These are phyloP conservation scores for Henricia sp. DNA, from an alignment of 53 echinoderm and acorn worm genomes.

Conservation along the genomic window DNA sequence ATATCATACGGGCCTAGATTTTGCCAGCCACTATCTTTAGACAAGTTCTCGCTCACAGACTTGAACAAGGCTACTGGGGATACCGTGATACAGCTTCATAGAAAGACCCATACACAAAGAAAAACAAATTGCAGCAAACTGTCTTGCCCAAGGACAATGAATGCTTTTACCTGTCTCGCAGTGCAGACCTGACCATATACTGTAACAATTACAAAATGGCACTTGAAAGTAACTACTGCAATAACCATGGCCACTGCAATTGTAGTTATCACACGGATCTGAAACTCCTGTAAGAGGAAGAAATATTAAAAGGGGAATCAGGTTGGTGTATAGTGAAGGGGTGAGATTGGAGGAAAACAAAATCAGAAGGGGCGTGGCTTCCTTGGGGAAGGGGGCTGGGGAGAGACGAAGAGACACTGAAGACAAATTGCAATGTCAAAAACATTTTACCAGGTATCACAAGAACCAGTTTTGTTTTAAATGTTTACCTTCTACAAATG, in stretches of 20 bases:
- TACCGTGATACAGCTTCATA: too few relatives aligned
- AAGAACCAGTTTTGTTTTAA: too few relatives aligned
- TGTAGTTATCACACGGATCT: background rate
- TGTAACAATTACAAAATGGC: background rate
- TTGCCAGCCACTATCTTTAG: too few relatives aligned
- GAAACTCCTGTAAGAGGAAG: background rate
- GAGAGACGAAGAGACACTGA: background rate
- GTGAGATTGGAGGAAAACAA: background rate
- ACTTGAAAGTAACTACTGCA: background rate
- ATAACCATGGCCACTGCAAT: background rate
- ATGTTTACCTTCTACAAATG: too few relatives aligned
- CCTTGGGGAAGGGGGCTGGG: background rate
- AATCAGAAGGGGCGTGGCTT: background rate
- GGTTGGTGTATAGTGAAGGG: background rate
- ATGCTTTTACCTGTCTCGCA: constrained; percentile 21
- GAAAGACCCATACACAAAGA: too few relatives aligned
- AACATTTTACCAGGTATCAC: background rate
- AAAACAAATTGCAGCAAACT: too few relatives aligned
- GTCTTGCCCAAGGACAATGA: too few relatives aligned
- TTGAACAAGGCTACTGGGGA: too few relatives aligned
- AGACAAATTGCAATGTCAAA: background rate
- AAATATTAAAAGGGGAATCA: background rate
- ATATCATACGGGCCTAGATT: too few relatives aligned
- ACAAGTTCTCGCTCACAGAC: too few relatives aligned
- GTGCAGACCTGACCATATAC: background rate